Percentiles rank a stretch among this genome's conserved stretches.
Conservation (phyloP, 2,888 invertebrate genomes). For the Oithona nana region DNA sequence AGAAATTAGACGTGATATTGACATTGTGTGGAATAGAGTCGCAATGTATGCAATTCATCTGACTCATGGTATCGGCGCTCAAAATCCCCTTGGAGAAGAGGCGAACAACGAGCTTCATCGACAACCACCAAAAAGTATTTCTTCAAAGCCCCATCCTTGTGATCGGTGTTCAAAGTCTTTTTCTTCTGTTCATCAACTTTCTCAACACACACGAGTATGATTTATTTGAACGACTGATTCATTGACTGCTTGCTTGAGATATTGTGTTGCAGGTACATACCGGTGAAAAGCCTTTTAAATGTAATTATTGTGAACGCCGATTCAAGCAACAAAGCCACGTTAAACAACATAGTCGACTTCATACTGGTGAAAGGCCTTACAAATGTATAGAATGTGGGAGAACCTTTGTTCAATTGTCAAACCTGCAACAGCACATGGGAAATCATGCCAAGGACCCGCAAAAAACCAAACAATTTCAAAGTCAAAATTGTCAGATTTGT, state of each 20-base stretch:
- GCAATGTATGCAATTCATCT: too few relatives aligned
- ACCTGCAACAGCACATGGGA: conserved; percentile 81
- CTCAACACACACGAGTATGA: conserved; percentile 84
- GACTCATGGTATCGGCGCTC: too few relatives aligned
- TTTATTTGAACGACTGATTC: too few relatives aligned
- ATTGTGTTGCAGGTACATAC: too few relatives aligned
- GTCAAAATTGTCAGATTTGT: conserved; percentile 83
- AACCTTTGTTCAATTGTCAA: conserved; percentile 88
- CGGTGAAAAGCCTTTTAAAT: conserved; percentile 90
- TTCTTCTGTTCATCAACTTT: conserved; percentile 84
- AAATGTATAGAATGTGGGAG: conserved; percentile 88
- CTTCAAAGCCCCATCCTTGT: conserved; percentile 82
- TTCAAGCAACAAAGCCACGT: conserved; percentile 94
- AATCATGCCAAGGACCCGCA: conserved; percentile 72
- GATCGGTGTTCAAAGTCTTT: conserved; percentile 93
- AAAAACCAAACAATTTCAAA: conserved; percentile 33
- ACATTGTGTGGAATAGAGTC: too few relatives aligned
- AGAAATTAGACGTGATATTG: too few relatives aligned
- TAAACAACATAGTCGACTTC: conserved; percentile 84
- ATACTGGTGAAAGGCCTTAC: conserved; percentile 92
- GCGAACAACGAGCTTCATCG: too few relatives aligned
- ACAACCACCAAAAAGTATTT: too few relatives aligned
- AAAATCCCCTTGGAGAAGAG: too few relatives aligned
- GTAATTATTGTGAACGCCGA: conserved; percentile 84
- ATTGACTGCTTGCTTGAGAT: too few relatives aligned